Conservation (phyloP, 2,113 vertebrate species). For the Antechinus stuartii region DNA sequence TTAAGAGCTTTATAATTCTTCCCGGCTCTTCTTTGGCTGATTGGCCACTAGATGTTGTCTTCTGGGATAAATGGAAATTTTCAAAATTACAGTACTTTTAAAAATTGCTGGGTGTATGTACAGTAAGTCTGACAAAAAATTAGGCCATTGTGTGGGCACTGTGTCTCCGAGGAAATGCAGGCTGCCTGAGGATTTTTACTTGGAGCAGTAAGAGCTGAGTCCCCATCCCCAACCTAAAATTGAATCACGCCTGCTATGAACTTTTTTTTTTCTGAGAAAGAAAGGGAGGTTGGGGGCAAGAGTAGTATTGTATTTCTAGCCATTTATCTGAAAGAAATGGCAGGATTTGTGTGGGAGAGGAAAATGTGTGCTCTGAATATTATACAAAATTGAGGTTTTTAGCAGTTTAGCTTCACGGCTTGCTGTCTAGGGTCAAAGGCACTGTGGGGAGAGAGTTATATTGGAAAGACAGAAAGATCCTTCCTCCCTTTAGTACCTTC, state of each 20-base stretch:
- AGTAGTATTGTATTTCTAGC: slow-evolving; percentile 39
- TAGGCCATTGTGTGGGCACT: slow-evolving; percentile 54
- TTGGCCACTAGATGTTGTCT: slow-evolving; percentile 61
- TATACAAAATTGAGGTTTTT: slow-evolving; percentile 45
- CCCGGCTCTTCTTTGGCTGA: slow-evolving; percentile 59
- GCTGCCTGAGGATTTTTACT: slow-evolving; percentile 39
- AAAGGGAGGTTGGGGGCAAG: slow-evolving; percentile 27
- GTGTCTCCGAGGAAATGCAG: slow-evolving; percentile 52
- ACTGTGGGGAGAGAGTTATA: neutral
- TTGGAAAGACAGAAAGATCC: neutral
- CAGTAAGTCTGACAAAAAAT: slow-evolving; percentile 61
- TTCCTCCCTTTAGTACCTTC: neutral
- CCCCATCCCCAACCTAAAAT: slow-evolving; percentile 47
- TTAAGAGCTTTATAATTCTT: slow-evolving; percentile 59
- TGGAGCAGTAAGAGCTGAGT: slow-evolving; percentile 29
- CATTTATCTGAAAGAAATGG: slow-evolving; percentile 55
- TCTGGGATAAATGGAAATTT: slow-evolving; percentile 67
- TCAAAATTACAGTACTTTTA: slow-evolving; percentile 74
- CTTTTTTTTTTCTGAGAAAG: neutral
- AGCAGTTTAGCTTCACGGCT: slow-evolving; percentile 7
- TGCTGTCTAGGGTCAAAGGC: neutral
- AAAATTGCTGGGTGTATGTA: slow-evolving; percentile 70
- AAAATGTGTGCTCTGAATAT: slow-evolving; percentile 3
- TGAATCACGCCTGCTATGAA: neutral
- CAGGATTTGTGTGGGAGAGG: slow-evolving; percentile 44